A percentile compares a stretch with the other conserved stretches of the same genome.
phyloP scores from a whole-genome alignment of 2,888 invertebrate species.

The Eulithis testata region DNA sequence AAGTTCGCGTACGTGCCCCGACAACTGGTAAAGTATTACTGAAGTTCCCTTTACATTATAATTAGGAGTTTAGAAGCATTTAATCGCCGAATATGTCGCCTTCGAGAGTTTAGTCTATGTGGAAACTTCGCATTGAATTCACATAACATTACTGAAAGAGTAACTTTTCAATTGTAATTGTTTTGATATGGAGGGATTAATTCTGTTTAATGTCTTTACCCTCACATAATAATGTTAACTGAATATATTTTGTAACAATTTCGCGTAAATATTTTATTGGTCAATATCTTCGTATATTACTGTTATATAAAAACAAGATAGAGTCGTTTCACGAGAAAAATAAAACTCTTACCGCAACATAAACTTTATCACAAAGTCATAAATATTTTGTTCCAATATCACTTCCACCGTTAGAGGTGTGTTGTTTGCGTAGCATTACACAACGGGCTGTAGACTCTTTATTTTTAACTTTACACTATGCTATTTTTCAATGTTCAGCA shows the following conservation, averaged over 20 bases:
- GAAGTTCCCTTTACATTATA: conserved; percentile 67
- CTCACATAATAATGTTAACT: neutral
- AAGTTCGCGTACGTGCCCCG: conserved; percentile 74
- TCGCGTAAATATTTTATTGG: conserved; percentile 51
- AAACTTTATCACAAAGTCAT: conserved; percentile 77
- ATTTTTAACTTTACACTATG: neutral
- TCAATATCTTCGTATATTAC: conserved; percentile 50
- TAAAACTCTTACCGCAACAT: conserved; percentile 79
- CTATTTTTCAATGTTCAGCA: conserved; percentile 23
- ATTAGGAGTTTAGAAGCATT: conserved; percentile 69
- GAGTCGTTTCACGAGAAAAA: conserved; percentile 67
- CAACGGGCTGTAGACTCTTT: conserved; percentile 42
- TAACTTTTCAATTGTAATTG: conserved; percentile 30
- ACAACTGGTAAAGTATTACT: conserved; percentile 72
- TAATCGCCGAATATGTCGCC: conserved; percentile 62
- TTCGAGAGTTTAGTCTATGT: conserved; percentile 50
- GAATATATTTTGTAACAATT: conserved; percentile 25
- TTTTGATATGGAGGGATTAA: conserved; percentile 1
- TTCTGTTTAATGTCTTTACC: neutral
- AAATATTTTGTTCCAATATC: conserved; percentile 76
- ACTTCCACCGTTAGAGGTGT: conserved; percentile 57
- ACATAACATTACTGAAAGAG: conserved; percentile 39
- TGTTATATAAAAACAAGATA: conserved; percentile 55
- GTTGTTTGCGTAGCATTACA: conserved; percentile 41
- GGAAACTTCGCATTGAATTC: conserved; percentile 53